phyloP scores from a whole-genome alignment of 2,888 invertebrate species.

The Hanleya hanleyi region DNA sequence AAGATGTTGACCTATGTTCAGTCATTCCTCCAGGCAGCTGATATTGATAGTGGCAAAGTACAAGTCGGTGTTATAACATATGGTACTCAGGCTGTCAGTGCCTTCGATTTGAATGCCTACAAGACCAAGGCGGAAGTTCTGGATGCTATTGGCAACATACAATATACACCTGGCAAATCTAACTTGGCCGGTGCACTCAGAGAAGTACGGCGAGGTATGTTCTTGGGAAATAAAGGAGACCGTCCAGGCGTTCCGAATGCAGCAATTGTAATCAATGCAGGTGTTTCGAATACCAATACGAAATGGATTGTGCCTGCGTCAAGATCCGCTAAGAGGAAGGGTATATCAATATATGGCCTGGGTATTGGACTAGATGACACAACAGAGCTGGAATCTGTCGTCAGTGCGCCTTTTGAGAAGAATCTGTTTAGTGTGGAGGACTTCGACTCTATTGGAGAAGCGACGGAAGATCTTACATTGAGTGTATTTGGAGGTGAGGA shows the following conservation, averaged over 20 bases:
- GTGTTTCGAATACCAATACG: conserved; percentile 33
- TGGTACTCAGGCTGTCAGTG: conserved; percentile 20
- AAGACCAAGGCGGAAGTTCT: conserved; percentile 16
- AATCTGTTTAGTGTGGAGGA: conserved; percentile 35
- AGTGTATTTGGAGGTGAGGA: conserved; percentile 42
- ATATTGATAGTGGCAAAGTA: not conserved
- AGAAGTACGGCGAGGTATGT: not conserved
- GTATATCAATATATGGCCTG: not conserved
- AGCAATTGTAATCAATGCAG: not conserved
- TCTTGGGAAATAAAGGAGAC: not conserved
- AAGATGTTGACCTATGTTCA: too few species aligned
- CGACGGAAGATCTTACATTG: conserved; percentile 19
- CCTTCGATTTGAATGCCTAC: conserved; percentile 35
- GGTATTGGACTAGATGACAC: not conserved
- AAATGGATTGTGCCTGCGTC: conserved; percentile 33
- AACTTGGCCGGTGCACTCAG: not conserved
- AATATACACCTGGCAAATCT: not conserved
- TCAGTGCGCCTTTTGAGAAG: conserved; percentile 27
- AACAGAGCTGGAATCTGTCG: conserved; percentile 34
- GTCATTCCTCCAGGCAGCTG: too few species aligned
- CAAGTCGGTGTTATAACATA: conserved; percentile 21
- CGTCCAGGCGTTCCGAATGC: not conserved
- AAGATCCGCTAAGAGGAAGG: not conserved
- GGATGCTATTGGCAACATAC: not conserved
- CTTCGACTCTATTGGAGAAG: conserved; percentile 32